Evolutionary conservation across 1,140 invertebrate species (phyloP), one percentile per base, ranked within the genome.

Genomic region (Lerema accius): DNA sequence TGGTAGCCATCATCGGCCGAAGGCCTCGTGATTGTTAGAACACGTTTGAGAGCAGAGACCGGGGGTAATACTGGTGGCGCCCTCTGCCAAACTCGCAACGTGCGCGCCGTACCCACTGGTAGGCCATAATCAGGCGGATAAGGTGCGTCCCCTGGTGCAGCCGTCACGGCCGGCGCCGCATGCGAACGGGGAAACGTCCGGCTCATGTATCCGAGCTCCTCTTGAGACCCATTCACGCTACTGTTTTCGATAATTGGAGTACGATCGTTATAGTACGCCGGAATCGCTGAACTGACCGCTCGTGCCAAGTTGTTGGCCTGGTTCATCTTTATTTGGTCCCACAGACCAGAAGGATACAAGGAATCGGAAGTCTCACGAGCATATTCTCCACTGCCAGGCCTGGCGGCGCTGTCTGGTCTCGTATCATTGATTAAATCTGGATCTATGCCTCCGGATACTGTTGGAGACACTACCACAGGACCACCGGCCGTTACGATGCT

Each of bases 1-100:
- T 97, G 96, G 77, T 97, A 98, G 11, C 96, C 96, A 85, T 98
- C 96, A 78, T 98, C 97, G 11, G 96, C 95, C 0, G 96, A 96
- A 83, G 96, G 96, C 74, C 96, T 93, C 64, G 94, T 96, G 69
- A 94, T 95, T 64, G 93, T 94, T 1, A 96, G 92, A 7, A 95
- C 96, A 49, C 95, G 94, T 80, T 96, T 97, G 94, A 92, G 68
- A 92, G 96, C 71, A 32, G 95, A 95, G 4, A 97, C 96, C 0
- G 96, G 95, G 0, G 96, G 96, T 69, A 96, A 88, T 5, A 96
- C 95, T 39, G 95, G 95, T 39, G 96, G 95, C 58, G 95, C 95
- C 48, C 95, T 94, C 77, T 96, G 95, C 96, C 96, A 97, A 55
- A 97, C 95, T 23, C 96, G 93, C 73, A 96, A 92, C 60, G 96